Evolutionary conservation across 2,797 vertebrate species (phyloP).

Genomic region (Ceyx erithaca): DNA sequence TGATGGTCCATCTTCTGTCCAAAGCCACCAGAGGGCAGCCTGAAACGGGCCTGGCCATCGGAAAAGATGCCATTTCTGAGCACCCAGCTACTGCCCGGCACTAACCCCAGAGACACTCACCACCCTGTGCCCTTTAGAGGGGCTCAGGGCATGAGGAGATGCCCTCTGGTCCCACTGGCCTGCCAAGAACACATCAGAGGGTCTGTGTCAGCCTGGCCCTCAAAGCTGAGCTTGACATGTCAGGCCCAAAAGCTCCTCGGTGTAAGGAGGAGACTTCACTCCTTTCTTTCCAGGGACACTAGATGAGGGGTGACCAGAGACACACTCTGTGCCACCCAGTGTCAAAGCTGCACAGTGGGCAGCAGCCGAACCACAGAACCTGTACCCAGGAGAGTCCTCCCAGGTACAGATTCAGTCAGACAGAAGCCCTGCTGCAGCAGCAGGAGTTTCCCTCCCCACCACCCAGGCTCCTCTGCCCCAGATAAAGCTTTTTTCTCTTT

Average conservation of each 20-base stretch:
- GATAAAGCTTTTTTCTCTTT: background rate
- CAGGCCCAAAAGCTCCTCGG: background rate
- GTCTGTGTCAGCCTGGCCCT: rapidly evolving
- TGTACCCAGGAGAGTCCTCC: background rate
- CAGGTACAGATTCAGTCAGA: background rate
- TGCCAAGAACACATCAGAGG: background rate
- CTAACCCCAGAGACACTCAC: background rate
- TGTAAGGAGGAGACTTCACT: background rate
- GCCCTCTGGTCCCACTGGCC: background rate
- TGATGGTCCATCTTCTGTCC: background rate
- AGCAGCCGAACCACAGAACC: background rate
- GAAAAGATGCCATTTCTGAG: background rate
- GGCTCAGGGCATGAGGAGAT: background rate
- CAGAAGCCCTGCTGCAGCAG: background rate
- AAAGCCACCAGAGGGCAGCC: constrained; percentile 46
- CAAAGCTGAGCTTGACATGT: background rate
- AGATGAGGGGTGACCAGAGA: background rate
- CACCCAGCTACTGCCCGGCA: background rate
- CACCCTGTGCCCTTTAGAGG: background rate
- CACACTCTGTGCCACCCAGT: background rate
- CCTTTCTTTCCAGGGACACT: background rate
- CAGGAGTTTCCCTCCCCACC: background rate
- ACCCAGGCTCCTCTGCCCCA: background rate
- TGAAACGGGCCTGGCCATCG: background rate
- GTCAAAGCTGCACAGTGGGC: background rate